Base-by-base conservation (phyloP, 2,797 vertebrate species). In the Acanthurus lineatus region DNA sequence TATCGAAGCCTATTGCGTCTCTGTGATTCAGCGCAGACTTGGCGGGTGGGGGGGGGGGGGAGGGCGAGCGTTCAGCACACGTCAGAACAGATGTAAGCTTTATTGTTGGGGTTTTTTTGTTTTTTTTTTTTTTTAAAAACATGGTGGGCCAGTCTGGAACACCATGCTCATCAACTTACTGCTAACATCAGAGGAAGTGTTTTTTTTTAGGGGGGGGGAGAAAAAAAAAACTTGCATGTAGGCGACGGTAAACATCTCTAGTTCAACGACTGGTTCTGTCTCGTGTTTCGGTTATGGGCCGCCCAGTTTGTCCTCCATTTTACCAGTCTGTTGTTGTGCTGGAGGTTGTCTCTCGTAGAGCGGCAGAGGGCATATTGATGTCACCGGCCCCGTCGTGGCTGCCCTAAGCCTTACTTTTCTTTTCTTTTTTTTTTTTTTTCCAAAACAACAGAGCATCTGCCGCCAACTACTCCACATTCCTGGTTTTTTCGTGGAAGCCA, bases 401-500 rank as follows among this genome's bases (percentile, higher is more conserved):
- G 84, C 84, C 83, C 61, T 42, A 71, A 86, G 86, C 87, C 38
- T 83, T 47, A 80, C 83, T 56, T 68, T 56, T 53, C 20, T 88
- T 49, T 89, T 48, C 86, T 32, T 82, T 54, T 68, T 54, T 40
- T 20, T 88, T 48, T 74, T 76, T 79, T 70, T 76, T 72, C 84
- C 90, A 92, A 91, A 93, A 94, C 91, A 94, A 91, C 80, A 81
- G 77, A 88, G 87, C 88, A 88, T 91, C 86, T 90, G 92, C 91
- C 90, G 92, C 90, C 93, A 92, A 83, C 88, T 82, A 81, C 89
- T 91, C 87, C 79, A 86, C 92, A 93, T 93, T 95, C 92, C 91
- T 90, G 82, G 73, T 94, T 81, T 94, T 81, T 32, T 32, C 88
- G 84, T 82, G 89, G 88, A 88, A 76, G 86, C 91, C 88, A 83